Conservation (phyloP, 1,140 invertebrate genomes). For the Bicyclus anynana region DNA sequence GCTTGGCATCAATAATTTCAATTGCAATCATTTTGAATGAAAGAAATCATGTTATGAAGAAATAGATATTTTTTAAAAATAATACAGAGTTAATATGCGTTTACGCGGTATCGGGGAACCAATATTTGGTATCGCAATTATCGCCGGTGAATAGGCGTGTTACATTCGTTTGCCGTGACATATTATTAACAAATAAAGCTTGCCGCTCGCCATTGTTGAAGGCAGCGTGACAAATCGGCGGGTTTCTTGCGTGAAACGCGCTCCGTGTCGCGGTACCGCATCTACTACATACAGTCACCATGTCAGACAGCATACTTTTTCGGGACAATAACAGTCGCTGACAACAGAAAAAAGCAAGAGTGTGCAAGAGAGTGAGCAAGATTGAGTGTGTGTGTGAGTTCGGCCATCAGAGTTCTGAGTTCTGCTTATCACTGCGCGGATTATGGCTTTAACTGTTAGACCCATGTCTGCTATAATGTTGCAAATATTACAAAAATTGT, state of each 20-base stretch:
- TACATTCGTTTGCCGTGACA: slow-evolving; percentile 54
- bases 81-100: slow-evolving; percentile 5
- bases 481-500: too few relatives aligned
- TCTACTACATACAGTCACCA: not conserved
- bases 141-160: slow-evolving; percentile 50
- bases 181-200: slow-evolving; percentile 64
- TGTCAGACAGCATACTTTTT: not conserved
- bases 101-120: slow-evolving; percentile 20
- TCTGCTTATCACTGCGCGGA: too few relatives aligned
- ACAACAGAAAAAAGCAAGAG: too few relatives aligned
- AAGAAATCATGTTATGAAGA: not conserved
- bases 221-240: slow-evolving; percentile 44
- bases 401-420: too few relatives aligned
- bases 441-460: too few relatives aligned
- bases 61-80: slow-evolving; percentile 1
- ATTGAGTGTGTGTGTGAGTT: too few relatives aligned
- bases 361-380: too few relatives aligned
- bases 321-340: not conserved
- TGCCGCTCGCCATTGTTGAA: slow-evolving; percentile 53
- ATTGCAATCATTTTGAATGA: not conserved
- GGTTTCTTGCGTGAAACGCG: slow-evolving; percentile 51
- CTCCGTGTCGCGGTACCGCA: slow-evolving; percentile 28
- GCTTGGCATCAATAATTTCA: not conserved
- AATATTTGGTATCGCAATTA: slow-evolving; percentile 38
- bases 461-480: too few relatives aligned